phyloP scores from a whole-genome alignment of 2,888 invertebrate genomes.

The Melanotus villosus region DNA sequence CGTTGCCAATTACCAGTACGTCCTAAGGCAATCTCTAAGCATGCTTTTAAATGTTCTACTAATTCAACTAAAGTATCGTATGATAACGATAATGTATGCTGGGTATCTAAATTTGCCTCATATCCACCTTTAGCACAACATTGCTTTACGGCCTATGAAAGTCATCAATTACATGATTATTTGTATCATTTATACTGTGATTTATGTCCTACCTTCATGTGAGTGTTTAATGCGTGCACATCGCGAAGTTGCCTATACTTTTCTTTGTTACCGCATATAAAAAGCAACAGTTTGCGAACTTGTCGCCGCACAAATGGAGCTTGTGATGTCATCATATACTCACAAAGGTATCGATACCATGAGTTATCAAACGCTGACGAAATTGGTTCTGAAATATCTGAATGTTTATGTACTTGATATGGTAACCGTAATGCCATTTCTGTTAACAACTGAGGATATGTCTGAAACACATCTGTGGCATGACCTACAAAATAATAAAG shows the following conservation, averaged over 20 bases:
- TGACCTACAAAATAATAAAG: constrained; percentile 74
- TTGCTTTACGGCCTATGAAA: constrained; percentile 68
- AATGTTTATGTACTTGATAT: constrained; percentile 91
- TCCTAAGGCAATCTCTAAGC: constrained; percentile 91
- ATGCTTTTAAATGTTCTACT: constrained; percentile 95
- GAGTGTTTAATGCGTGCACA: constrained; percentile 92
- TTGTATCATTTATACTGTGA: background rate
- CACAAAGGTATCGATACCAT: constrained; percentile 89
- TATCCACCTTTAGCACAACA: constrained; percentile 73
- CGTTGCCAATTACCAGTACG: constrained; percentile 97
- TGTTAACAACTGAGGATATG: constrained; percentile 93
- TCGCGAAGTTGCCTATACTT: constrained; percentile 95
- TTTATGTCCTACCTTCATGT: constrained; percentile 76
- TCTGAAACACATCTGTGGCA: constrained; percentile 92
- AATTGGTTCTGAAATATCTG: constrained; percentile 71
- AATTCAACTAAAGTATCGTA: constrained; percentile 95
- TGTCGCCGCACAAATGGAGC: constrained; percentile 92
- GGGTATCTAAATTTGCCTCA: constrained; percentile 66
- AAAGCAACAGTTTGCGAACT: constrained; percentile 90
- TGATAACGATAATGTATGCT: constrained; percentile 74
- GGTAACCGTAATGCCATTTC: constrained; percentile 95
- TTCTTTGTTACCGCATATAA: constrained; percentile 96
- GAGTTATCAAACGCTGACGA: constrained; percentile 71
- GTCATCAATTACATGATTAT: background rate
- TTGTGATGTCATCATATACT: constrained; percentile 95